phyloP scores from a whole-genome alignment of 2,797 vertebrate species.

The Gadopsis bispinosus region DNA sequence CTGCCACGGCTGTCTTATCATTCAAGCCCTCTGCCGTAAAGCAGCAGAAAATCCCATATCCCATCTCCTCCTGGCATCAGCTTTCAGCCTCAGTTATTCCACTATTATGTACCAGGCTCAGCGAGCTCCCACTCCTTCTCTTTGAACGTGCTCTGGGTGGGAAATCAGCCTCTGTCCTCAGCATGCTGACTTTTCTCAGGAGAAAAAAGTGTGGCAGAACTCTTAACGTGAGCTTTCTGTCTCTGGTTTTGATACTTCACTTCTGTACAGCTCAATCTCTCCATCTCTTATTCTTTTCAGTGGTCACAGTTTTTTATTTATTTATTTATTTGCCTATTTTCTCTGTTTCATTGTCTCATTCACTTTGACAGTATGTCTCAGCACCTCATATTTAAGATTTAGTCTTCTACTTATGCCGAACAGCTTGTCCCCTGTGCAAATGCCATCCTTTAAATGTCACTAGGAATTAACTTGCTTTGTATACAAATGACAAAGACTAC shows the following conservation, averaged over 20 bases:
- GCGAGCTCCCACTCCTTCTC: conserved; percentile 43
- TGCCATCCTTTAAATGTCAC: conserved; percentile 17
- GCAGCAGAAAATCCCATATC: conserved; percentile 66
- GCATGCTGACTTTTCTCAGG: conserved; percentile 35
- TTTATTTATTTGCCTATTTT: background rate
- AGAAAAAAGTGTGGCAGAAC: conserved; percentile 33
- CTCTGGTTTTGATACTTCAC: conserved; percentile 13
- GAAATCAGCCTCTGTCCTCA: conserved; percentile 43
- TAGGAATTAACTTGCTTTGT: background rate
- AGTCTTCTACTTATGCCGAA: background rate
- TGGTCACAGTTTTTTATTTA: background rate
- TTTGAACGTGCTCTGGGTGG: conserved; percentile 49
- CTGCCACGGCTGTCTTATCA: conserved; percentile 63
- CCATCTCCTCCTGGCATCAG: conserved; percentile 62
- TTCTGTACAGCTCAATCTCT: conserved; percentile 26
- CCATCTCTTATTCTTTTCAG: background rate
- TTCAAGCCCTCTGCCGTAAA: conserved; percentile 52
- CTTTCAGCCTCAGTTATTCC: conserved; percentile 68
- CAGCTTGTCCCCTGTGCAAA: background rate
- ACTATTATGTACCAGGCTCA: conserved; percentile 59
- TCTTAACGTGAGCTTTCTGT: conserved; percentile 5
- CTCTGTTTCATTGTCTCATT: background rate
- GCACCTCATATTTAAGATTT: background rate
- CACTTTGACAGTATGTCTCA: background rate
- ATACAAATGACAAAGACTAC: background rate